phyloP scores from a whole-genome alignment of 2,888 invertebrate species.

The Machimus rusticus region DNA sequence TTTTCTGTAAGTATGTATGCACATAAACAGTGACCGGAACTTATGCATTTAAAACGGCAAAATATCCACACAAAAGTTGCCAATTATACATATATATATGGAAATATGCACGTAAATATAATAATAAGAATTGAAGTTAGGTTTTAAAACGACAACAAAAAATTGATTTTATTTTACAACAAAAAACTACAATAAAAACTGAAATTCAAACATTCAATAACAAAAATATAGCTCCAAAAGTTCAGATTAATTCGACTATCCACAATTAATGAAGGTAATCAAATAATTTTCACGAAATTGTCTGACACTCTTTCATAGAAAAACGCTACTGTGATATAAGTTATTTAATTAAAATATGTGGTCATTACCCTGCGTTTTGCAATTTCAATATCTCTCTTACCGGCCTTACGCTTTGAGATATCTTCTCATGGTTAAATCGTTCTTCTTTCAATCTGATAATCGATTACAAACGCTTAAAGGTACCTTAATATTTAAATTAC shows the following conservation, averaged over 20 bases:
- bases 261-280: background rate
- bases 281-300: background rate
- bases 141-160: too few species aligned
- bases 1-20: background rate
- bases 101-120: too few species aligned
- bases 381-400: background rate
- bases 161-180: too few species aligned
- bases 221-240: too few species aligned
- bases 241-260: too few species aligned
- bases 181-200: too few species aligned
- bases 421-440: background rate
- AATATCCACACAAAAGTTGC: too few species aligned
- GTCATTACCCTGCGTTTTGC: background rate
- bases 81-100: too few species aligned
- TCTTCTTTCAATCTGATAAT: background rate
- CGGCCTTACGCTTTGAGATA: background rate
- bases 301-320: background rate
- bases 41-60: too few species aligned
- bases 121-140: too few species aligned
- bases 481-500: slow-evolving; percentile 33
- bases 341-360: background rate
- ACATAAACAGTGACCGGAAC: too few species aligned
- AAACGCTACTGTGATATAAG: background rate
- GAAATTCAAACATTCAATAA: too few species aligned
- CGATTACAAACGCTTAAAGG: background rate